Conservation (phyloP, 2,113 vertebrate genomes). For the Rallus limicola region DNA sequence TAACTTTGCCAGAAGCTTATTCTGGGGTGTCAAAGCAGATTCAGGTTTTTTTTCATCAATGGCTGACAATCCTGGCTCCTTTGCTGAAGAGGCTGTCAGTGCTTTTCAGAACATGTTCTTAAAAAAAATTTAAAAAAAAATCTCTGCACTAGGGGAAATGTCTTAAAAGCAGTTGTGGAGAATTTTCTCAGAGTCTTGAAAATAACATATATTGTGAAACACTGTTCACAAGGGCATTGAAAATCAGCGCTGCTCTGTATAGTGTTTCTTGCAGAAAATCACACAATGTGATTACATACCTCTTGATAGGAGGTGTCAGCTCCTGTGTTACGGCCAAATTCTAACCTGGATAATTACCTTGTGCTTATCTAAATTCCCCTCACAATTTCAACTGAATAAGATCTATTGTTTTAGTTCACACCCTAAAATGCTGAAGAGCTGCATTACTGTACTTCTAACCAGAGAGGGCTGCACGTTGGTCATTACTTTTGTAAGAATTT, state of each 20-base stretch:
- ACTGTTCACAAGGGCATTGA: constrained; percentile 28
- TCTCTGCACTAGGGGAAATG: constrained; percentile 43
- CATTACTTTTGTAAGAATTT: neutral
- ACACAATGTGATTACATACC: neutral
- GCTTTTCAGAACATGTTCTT: constrained; percentile 70
- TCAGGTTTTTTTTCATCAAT: constrained; percentile 71
- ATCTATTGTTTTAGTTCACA: constrained; percentile 29
- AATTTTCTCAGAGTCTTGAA: constrained; percentile 68
- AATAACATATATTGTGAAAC: constrained; percentile 49
- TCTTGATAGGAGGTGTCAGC: constrained; percentile 51
- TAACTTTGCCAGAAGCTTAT: constrained; percentile 78
- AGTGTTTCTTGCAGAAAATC: constrained; percentile 51
- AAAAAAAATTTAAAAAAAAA: neutral
- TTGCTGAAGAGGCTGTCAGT: constrained; percentile 73
- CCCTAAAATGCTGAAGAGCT: neutral
- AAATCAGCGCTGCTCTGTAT: constrained; percentile 16
- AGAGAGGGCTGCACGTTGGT: neutral
- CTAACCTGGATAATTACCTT: constrained; percentile 36
- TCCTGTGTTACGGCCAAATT: constrained; percentile 9
- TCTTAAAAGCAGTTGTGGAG: constrained; percentile 61
- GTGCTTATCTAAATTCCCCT: constrained; percentile 61
- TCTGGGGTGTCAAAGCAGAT: constrained; percentile 76
- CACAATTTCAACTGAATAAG: constrained; percentile 36
- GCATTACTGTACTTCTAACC: neutral
- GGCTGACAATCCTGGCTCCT: constrained; percentile 74